These are phyloP conservation scores for Neosilurus mollespiculum DNA, from an alignment of 2,797 vertebrate species.

Conservation along the genomic window DNA sequence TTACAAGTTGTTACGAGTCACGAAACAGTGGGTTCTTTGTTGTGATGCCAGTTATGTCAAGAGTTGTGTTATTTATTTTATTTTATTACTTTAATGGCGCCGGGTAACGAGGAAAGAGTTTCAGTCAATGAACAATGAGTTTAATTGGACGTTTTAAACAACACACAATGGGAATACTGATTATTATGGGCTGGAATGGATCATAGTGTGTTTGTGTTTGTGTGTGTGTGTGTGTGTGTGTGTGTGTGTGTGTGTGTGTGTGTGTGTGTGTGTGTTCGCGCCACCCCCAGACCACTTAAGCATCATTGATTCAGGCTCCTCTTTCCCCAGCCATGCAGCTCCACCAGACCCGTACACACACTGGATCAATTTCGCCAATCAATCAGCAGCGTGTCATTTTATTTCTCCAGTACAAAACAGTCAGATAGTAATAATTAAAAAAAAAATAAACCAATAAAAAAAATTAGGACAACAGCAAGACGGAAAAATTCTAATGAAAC, in stretches of 20 bases:
- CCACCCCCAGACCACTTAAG: constrained; percentile 33
- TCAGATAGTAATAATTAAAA: not conserved
- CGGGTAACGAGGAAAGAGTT: not conserved
- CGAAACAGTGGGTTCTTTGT: constrained; percentile 13
- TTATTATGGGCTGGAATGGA: not conserved
- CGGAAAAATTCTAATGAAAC: not conserved
- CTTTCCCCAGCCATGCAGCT: constrained; percentile 22
- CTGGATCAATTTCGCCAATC: constrained; percentile 31
- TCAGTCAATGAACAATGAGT: not conserved
- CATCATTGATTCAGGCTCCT: constrained; percentile 29
- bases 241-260: constrained; percentile 11
- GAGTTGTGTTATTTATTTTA: too few species aligned
- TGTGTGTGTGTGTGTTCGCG: constrained; percentile 20
- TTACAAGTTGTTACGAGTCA: not conserved
- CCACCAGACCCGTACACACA: constrained; percentile 4
- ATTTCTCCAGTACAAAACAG: constrained; percentile 23
- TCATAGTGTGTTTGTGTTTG: constrained; percentile 5
- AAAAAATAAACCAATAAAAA: not conserved
- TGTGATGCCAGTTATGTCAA: not conserved
- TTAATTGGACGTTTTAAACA: not conserved
- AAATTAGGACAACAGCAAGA: not conserved
- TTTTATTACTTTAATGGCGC: not conserved
- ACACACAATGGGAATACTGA: not conserved
- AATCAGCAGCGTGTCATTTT: constrained; percentile 31
- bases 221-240: constrained; percentile 17